A percentile compares a stretch with the other conserved stretches of the same genome.
phyloP scores from a whole-genome alignment of 1,140 invertebrate species.

The Carposina sasakii region DNA sequence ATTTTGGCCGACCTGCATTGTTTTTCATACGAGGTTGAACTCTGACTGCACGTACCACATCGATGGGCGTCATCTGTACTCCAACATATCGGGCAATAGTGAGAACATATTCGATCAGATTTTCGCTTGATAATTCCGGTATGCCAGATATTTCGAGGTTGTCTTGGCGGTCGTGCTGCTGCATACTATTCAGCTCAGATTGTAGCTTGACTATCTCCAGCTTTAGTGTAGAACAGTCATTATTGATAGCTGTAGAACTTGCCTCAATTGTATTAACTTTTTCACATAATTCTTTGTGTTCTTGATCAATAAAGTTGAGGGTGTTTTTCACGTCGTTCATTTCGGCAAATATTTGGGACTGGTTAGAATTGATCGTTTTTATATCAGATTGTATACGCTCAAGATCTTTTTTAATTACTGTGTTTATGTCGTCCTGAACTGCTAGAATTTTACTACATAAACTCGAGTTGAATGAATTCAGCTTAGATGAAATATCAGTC shows the following conservation, averaged over 20 bases:
- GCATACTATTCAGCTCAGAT: neutral
- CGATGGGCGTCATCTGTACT: neutral
- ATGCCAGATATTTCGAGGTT: constrained; percentile 1
- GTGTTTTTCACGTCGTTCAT: neutral
- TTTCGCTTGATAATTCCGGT: neutral
- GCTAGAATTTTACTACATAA: no score
- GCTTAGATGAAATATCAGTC: no score
- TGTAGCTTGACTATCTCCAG: neutral
- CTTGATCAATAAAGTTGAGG: neutral
- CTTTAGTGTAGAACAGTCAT: neutral
- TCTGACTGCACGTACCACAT: neutral
- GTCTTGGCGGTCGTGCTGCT: neutral
- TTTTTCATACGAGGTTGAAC: neutral
- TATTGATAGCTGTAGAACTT: neutral
- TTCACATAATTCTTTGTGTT: neutral
- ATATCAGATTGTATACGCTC: no score
- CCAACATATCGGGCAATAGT: neutral
- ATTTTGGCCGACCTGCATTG: neutral
- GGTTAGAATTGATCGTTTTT: no score
- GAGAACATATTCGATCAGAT: neutral
- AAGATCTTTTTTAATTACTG: neutral
- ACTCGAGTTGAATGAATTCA: no score
- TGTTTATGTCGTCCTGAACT: neutral
- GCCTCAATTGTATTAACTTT: neutral
- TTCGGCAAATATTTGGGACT: neutral